Base-by-base conservation (phyloP, 2,797 vertebrate genomes). In the Phrynocephalus forsythii region DNA sequence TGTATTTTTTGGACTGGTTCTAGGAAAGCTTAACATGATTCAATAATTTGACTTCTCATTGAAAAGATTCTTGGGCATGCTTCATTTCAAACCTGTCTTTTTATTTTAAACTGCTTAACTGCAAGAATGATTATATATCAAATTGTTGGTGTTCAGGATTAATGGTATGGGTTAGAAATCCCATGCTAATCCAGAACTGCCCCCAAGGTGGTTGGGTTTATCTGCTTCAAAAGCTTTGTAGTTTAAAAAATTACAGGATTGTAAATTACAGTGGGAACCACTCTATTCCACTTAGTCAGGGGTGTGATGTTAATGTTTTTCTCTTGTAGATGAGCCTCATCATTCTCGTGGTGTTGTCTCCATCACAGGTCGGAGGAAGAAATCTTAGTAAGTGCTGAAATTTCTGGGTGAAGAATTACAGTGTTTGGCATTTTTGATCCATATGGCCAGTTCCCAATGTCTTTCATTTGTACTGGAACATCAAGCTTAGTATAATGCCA, bases 281-380 rank as follows among this genome's bases (percentile, higher is more conserved):
- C 38, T 26, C 8, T 0, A 68, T 44, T 83, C n/a, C 81, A 66
- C 52, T 16, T 78, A 89, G 86, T 93, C 73, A 88, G 30, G 92
- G 88, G 90, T 88, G 91, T 94, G 66, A 86, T 91, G 38, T 96
- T 87, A 93, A 91, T 87, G 94, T 92, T 72, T 95, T 91, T 96
- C 87, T 96, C 91, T 96, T 96, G 88, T 95, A 97, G 96, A 96
- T 86, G 96, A 96, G 91, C 95, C 96, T 77, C 92, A 95, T 91
- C 90, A 95, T 26, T 95, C 93, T 91, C 94, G 95, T 82, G 94
- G 95, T 90, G 95, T 95, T 82, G 91, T 93, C 92, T 95, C 96
- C 69, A 52, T 91, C 91, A 86, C 93, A 85, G 63, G 87, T 79
- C 91, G 44, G 88, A 87, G 93, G 87, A 92, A 91, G 0, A 86